Evolutionary conservation across 2,113 vertebrate species (phyloP).

Genomic region (Lophura nycthemera): DNA sequence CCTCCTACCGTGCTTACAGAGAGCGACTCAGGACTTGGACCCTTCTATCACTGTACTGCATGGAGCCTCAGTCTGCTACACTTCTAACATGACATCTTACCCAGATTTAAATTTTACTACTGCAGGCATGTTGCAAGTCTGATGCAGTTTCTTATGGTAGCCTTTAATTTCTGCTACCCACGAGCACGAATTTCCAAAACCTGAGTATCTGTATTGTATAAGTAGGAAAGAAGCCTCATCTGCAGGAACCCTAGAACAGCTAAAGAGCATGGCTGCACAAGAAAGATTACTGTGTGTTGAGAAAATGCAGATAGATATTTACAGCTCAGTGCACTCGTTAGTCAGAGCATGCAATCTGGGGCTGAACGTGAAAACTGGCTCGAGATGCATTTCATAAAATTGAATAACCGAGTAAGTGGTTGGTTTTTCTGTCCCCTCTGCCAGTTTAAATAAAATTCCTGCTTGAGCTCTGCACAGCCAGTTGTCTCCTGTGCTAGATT

Average conservation of each 20-base stretch:
- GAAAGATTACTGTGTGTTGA: background rate
- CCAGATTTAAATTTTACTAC: background rate
- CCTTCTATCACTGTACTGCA: background rate
- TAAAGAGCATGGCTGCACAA: background rate
- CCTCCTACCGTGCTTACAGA: background rate
- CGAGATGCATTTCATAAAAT: background rate
- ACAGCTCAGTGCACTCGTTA: background rate
- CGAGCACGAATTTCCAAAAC: background rate
- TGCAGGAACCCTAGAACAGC: background rate
- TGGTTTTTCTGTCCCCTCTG: background rate
- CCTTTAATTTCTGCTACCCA: background rate
- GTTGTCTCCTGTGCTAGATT: background rate
- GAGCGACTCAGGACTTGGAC: background rate
- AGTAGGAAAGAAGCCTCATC: background rate
- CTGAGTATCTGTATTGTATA: background rate
- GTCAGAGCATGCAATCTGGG: background rate
- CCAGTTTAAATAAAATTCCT: background rate
- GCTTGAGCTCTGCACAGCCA: background rate
- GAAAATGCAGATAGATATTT: background rate
- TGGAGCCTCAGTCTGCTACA: background rate
- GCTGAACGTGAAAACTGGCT: background rate
- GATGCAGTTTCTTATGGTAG: background rate
- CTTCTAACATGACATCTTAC: background rate
- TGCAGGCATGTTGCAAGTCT: accelerated
- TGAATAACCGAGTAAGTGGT: background rate